Evolutionary conservation across 2,888 invertebrate species (phyloP).

Genomic region (Erynnis tages): DNA sequence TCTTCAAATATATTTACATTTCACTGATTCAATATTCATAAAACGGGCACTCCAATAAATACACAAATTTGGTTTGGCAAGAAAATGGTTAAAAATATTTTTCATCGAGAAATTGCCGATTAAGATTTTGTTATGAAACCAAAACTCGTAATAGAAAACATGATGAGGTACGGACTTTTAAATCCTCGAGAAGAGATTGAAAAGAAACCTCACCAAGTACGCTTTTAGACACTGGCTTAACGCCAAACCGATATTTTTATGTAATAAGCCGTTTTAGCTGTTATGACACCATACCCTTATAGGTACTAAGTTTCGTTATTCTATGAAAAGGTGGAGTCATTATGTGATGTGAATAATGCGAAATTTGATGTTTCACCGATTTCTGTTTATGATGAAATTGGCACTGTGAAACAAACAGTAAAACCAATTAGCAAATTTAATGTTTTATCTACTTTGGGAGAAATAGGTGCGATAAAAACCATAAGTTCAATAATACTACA

Average conservation of each 20-base stretch:
- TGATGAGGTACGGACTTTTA: conserved; percentile 22
- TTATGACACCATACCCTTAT: neutral
- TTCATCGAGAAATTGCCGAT: conserved; percentile 15
- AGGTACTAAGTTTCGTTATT: neutral
- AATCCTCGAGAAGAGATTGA: conserved; percentile 19
- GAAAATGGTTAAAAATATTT: conserved; percentile 16
- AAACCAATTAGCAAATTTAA: too few relatives aligned
- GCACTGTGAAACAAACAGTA: too few relatives aligned
- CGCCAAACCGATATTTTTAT: conserved; percentile 17
- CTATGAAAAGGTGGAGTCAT: too few relatives aligned
- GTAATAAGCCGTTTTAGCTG: conserved; percentile 15
- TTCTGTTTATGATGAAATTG: too few relatives aligned
- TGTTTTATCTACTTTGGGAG: too few relatives aligned
- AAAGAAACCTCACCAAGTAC: conserved; percentile 18
- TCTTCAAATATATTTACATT: neutral
- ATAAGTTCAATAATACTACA: too few relatives aligned
- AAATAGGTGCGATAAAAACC: too few relatives aligned
- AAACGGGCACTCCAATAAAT: neutral
- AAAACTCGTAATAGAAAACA: conserved; percentile 25
- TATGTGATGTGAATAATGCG: too few relatives aligned
- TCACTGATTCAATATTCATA: neutral
- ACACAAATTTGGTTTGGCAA: conserved; percentile 17
- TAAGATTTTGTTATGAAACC: conserved; percentile 16
- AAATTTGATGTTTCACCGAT: too few relatives aligned
- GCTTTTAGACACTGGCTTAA: conserved; percentile 24